Evolutionary conservation across 2,888 invertebrate genomes (phyloP).

Genomic region (Drosophila ustulata): DNA sequence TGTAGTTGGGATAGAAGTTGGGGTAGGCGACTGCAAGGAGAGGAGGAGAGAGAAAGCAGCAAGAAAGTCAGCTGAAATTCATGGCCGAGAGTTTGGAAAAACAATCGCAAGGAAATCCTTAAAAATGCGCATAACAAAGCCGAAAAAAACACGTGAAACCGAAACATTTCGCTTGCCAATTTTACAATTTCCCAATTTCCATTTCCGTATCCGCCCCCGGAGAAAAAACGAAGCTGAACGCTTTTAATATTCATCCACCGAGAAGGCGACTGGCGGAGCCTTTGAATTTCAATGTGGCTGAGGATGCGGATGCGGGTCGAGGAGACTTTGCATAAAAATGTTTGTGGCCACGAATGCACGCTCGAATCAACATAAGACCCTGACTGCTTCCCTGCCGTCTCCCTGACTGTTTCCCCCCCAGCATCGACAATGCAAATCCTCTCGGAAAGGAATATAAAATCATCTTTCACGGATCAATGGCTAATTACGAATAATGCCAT

Average conservation of each 20-base stretch:
- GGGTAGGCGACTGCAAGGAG: slow-evolving; percentile 88
- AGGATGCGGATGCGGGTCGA: slow-evolving; percentile 5
- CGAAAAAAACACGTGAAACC: slow-evolving; percentile 19
- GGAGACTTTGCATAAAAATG: slow-evolving; percentile 62
- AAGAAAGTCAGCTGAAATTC: slow-evolving; percentile 45
- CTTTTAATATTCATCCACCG: slow-evolving; percentile 69
- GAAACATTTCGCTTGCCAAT: background rate
- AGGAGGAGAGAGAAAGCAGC: background rate
- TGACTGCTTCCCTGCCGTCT: slow-evolving; percentile 9
- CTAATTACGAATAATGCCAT: slow-evolving; percentile 82
- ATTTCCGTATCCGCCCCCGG: slow-evolving; percentile 32
- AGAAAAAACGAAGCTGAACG: slow-evolving; percentile 37
- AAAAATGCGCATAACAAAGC: slow-evolving; percentile 74
- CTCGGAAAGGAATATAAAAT: slow-evolving; percentile 73
- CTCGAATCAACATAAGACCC: slow-evolving; percentile 80
- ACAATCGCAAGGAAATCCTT: slow-evolving; percentile 61
- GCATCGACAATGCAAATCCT: slow-evolving; percentile 73
- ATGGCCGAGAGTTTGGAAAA: slow-evolving; percentile 36
- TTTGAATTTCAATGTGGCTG: slow-evolving; percentile 60
- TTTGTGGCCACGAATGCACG: slow-evolving; percentile 50
- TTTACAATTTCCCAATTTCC: slow-evolving; percentile 37
- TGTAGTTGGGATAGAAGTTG: slow-evolving; percentile 89
- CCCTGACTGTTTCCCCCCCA: background rate
- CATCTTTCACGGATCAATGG: slow-evolving; percentile 83
- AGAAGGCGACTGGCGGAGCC: slow-evolving; percentile 39